A percentile compares a stretch with the other conserved stretches of the same genome.
Evolutionary conservation across 2,888 invertebrate genomes (phyloP).

Genomic region (Glyphotaelius pellucidus): DNA sequence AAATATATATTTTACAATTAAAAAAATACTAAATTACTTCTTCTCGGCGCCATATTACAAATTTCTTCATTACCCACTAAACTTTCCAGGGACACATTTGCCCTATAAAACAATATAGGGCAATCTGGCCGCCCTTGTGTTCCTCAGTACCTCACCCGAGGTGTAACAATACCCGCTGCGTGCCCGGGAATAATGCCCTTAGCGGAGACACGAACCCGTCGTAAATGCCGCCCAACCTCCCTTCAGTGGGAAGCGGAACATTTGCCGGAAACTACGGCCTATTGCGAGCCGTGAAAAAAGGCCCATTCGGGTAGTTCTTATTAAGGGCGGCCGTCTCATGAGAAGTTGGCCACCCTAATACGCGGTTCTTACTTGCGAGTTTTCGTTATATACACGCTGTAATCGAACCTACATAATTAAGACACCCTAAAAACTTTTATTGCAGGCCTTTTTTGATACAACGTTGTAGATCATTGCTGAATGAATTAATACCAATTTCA

Average conservation of each 20-base stretch:
- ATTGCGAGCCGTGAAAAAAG: constrained; percentile 38
- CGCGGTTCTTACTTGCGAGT: background rate
- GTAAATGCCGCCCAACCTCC: constrained; percentile 34
- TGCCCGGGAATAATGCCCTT: constrained; percentile 37
- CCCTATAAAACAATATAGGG: background rate
- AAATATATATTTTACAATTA: background rate
- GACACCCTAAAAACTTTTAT: background rate
- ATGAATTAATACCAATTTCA: too few relatives aligned
- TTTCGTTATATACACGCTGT: background rate
- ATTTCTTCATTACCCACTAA: background rate
- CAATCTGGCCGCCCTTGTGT: constrained; percentile 12
- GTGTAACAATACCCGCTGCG: constrained; percentile 5
- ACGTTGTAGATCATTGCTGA: background rate
- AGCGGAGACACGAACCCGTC: constrained; percentile 46
- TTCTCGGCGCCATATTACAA: background rate
- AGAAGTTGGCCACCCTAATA: constrained; percentile 12
- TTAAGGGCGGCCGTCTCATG: constrained; percentile 55
- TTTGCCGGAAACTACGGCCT: background rate
- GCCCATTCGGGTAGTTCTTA: constrained; percentile 46
- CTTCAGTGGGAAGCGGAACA: constrained; percentile 10
- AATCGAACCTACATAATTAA: background rate
- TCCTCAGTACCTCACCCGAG: background rate
- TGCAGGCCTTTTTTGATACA: background rate
- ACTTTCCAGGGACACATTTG: background rate
- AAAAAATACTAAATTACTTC: background rate